Evolutionary conservation across 1,140 invertebrate species (phyloP), one percentile per base, ranked within the genome.

Genomic region (Phortica variegata): DNA sequence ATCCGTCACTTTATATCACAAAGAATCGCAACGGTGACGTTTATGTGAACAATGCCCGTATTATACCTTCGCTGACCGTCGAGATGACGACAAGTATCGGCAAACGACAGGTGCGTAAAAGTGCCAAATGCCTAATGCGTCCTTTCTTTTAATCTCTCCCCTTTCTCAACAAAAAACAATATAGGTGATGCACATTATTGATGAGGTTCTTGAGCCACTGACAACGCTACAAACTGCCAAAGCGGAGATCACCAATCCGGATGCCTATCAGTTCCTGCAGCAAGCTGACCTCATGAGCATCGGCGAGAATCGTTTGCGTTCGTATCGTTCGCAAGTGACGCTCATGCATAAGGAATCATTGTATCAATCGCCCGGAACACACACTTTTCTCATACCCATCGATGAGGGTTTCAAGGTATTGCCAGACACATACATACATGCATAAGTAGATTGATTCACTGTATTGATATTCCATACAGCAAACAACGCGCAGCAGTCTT

Each of bases 381-480:
- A 88, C 75, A 94, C 91, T 4, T 95, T 92, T 73, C 91, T 94
- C 71, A 87, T 95, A 65, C 91, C 91, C 7, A 84, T 93, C n/a
- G 90, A 93, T 77, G 88, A 90, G 74, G 89, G 88, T 31, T 90
- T 92, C 61, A 88, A 88, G 83, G 89, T 91, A 78, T 32, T 1
- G 2, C 21, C 7, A n/a, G 29, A 31, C 29, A 31, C n/a, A 31
- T n/a, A 31, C 33, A 23, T 6, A 6, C 32, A 8, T 26, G 3
- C 2, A 13, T 15, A 8, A 8, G 6, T 13, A 37, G 16, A 6
- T 13, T 13, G 5, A 13, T 15, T 37, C 7, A 18, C 26, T 42
- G 26, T 41, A 33, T 66, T 54, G 54, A 45, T 17, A 49, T 37
- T 56, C 46, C 53, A 65, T 43, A 60, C 84, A 85, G 85, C 85